phyloP scores from a whole-genome alignment of 1,140 invertebrate species.

The Drosophila truncata region DNA sequence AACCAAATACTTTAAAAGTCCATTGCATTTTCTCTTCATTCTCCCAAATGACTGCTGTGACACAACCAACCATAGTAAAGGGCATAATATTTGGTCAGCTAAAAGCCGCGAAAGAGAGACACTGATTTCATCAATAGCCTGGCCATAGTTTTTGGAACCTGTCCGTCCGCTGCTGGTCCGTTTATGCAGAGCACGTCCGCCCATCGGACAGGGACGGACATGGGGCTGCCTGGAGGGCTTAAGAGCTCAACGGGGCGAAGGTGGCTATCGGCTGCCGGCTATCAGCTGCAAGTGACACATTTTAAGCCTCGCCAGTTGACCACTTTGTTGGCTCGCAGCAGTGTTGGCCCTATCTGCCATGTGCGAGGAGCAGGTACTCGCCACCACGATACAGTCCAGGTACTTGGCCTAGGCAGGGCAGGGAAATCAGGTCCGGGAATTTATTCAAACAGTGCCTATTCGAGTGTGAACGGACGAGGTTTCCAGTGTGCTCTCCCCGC shows the following conservation, averaged over 20 bases:
- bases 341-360: conserved; percentile 26
- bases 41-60: conserved; percentile 6
- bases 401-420: conserved; percentile 20
- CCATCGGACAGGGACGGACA: conserved; percentile 30
- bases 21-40: conserved; percentile 4
- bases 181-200: conserved; percentile 35
- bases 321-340: conserved; percentile 11
- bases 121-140: conserved; percentile 57
- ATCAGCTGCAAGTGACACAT: conserved; percentile 52
- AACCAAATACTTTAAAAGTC: not conserved
- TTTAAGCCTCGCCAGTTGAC: conserved; percentile 38
- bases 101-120: conserved; percentile 27
- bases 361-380: conserved; percentile 22
- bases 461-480: conserved; percentile 54
- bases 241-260: conserved; percentile 34
- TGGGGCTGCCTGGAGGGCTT: conserved; percentile 27
- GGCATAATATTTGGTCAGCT: conserved; percentile 34
- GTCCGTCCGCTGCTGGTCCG: not conserved
- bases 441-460: conserved; percentile 36
- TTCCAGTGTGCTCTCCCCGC: conserved; percentile 9
- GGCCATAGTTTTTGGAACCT: conserved; percentile 22
- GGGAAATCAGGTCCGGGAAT: conserved; percentile 2
- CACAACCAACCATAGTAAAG: conserved; percentile 24
- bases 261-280: conserved; percentile 13
- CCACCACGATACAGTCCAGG: not conserved